Conservation (phyloP, 2,888 invertebrate species). For the Panopea generosa region DNA sequence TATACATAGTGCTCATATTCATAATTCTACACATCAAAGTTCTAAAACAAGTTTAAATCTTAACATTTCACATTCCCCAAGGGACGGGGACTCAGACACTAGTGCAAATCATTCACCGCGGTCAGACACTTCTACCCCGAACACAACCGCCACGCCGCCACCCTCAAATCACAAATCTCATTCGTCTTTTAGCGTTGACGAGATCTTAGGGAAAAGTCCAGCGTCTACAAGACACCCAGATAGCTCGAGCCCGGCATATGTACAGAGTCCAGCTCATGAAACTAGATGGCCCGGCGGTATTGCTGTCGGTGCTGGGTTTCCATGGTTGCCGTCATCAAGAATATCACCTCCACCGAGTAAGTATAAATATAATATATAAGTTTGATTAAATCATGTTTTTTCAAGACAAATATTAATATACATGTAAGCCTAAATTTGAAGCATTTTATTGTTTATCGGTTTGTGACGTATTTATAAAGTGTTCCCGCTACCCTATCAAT, state of each 20-base stretch:
- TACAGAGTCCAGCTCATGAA: constrained; percentile 62
- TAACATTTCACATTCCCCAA: constrained; percentile 11
- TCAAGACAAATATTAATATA: too few species aligned
- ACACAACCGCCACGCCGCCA: constrained; percentile 32
- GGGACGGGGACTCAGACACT: constrained; percentile 50
- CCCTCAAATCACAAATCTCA: constrained; percentile 47
- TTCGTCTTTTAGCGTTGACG: constrained; percentile 70
- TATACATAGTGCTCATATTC: constrained; percentile 25
- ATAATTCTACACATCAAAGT: neutral
- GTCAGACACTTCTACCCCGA: constrained; percentile 56
- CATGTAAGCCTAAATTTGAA: too few species aligned
- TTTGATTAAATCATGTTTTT: too few species aligned
- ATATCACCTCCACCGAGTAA: constrained; percentile 69
- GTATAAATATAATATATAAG: constrained; percentile 15
- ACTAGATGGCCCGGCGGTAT: constrained; percentile 60
- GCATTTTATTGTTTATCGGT: too few species aligned
- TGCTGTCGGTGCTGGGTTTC: constrained; percentile 60
- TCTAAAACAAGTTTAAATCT: neutral
- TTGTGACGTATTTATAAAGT: too few species aligned
- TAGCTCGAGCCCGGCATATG: constrained; percentile 50
- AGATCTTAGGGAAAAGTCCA: constrained; percentile 64
- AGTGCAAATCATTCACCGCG: constrained; percentile 54
- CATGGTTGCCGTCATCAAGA: constrained; percentile 67
- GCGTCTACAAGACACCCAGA: constrained; percentile 30
- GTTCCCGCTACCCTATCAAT: too few species aligned